These are phyloP conservation scores for Phylloscopus trochiloides DNA, from an alignment of 2,113 vertebrate genomes.

Conservation along the genomic window DNA sequence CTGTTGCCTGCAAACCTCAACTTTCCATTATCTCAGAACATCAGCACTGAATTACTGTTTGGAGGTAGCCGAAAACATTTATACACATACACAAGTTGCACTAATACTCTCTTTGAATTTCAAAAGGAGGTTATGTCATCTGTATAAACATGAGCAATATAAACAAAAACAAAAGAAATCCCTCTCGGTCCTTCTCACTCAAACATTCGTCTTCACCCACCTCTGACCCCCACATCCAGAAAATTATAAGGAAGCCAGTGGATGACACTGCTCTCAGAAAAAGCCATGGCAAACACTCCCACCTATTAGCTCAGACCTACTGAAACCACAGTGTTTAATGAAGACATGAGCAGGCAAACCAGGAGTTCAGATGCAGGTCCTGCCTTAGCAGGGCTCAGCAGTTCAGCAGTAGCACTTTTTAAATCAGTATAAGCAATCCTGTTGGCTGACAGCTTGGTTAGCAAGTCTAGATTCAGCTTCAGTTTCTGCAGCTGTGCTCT, in stretches of 20 bases:
- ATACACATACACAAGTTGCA: background rate
- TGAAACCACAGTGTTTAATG: background rate
- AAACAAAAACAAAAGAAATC: background rate
- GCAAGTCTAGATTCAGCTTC: background rate
- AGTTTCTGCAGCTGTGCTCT: background rate
- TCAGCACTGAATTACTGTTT: background rate
- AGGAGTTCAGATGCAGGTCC: background rate
- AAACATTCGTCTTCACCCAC: background rate
- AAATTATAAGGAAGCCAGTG: background rate
- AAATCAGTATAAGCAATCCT: background rate
- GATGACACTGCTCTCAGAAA: background rate
- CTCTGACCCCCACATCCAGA: background rate
- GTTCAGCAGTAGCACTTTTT: background rate
- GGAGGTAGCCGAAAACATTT: background rate
- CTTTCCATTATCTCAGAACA: background rate
- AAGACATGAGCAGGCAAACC: background rate
- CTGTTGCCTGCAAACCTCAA: background rate
- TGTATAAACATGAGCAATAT: background rate
- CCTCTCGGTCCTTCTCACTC: background rate
- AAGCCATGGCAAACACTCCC: accelerated
- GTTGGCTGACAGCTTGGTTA: background rate
- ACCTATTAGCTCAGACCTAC: background rate
- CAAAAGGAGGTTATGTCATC: background rate
- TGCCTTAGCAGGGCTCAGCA: background rate
- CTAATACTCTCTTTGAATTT: background rate